Conservation (phyloP, 2,113 vertebrate genomes). For the Ahaetulla prasina region DNA sequence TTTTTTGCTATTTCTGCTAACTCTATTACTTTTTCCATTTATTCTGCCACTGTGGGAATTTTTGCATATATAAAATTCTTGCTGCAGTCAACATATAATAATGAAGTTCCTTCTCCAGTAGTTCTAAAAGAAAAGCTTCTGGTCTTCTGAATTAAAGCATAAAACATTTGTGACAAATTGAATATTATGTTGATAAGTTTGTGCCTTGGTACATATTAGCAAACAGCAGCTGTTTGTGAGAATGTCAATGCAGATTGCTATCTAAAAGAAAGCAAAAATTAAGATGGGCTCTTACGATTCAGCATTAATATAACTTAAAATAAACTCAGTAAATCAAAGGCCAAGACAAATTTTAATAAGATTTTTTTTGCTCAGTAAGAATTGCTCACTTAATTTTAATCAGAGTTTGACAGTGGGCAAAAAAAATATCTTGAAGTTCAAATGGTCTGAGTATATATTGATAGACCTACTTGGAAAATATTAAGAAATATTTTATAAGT, state of each 20-base stretch:
- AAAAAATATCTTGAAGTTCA: background rate
- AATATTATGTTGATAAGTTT: constrained; percentile 32
- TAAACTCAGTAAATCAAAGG: constrained; percentile 24
- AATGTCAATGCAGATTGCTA: constrained; percentile 33
- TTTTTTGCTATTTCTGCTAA: background rate
- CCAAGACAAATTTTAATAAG: background rate
- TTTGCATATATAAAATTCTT: background rate
- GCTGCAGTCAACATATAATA: background rate
- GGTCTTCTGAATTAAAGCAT: background rate
- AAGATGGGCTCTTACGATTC: constrained; percentile 12
- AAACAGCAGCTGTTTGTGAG: background rate
- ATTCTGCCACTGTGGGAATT: background rate
- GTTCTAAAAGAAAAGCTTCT: background rate
- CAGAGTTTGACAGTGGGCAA: background rate
- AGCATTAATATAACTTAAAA: constrained; percentile 9
- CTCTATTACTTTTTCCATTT: background rate
- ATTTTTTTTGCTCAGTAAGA: background rate
- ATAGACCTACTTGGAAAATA: background rate
- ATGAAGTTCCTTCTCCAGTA: background rate
- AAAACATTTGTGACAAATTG: constrained; percentile 16
- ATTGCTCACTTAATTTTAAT: constrained; percentile 16
- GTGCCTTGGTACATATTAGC: background rate
- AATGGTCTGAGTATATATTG: background rate
- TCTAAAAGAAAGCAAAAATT: constrained; percentile 32
- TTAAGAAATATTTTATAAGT: background rate